A percentile compares a stretch with the other conserved stretches of the same genome.
Evolutionary conservation across 2,797 vertebrate genomes (phyloP).

Genomic region (Ambastaia sidthimunki): DNA sequence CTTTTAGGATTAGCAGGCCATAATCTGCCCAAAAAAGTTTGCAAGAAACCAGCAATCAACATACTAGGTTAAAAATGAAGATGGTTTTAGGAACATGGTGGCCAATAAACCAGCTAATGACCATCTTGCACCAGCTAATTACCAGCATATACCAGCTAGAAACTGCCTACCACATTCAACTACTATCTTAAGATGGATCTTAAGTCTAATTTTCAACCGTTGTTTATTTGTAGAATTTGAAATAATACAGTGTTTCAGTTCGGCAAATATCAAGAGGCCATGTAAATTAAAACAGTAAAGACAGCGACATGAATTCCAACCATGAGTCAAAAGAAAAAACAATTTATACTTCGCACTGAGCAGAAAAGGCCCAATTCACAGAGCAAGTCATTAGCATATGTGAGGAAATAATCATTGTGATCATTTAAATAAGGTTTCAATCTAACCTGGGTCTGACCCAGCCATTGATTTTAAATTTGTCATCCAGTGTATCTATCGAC

Average conservation of each 20-base stretch:
- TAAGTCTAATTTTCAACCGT: no score
- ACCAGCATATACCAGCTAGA: no score
- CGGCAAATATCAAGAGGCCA: no score
- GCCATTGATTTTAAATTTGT: conserved; percentile 71
- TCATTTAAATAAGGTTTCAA: conserved; percentile 67
- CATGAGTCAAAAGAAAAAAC: background rate
- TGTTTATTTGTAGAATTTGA: no score
- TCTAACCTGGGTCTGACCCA: conserved; percentile 60
- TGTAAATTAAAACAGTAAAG: background rate
- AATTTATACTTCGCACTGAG: conserved; percentile 5
- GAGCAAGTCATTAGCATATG: conserved; percentile 53
- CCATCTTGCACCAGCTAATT: no score
- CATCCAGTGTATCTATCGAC: conserved; percentile 69
- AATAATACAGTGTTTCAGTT: no score
- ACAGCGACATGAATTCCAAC: background rate
- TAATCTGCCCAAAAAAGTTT: background rate
- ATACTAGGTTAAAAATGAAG: no score
- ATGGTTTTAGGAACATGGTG: no score
- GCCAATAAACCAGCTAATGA: no score
- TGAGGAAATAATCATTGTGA: conserved; percentile 64
- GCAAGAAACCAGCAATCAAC: no score
- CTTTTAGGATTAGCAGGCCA: background rate
- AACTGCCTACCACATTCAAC: no score
- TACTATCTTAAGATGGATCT: no score
- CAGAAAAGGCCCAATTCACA: conserved; percentile 23